Evolutionary conservation across 2,888 invertebrate genomes (phyloP).

Genomic region (Hirtodrosophila cameraria): DNA sequence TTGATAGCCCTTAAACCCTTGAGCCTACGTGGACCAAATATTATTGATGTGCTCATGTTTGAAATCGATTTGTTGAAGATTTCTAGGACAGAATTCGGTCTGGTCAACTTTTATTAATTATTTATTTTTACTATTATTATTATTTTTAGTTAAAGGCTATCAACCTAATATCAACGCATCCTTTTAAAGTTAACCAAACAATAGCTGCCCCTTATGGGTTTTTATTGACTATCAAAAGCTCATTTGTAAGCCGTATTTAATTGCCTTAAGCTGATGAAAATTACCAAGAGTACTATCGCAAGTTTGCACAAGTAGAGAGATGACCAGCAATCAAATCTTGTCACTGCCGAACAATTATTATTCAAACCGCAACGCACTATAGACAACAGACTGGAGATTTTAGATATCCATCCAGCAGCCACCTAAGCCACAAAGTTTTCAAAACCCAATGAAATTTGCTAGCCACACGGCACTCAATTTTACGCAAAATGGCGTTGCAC

Average conservation of each 20-base stretch:
- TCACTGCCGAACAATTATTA: slow-evolving; percentile 45
- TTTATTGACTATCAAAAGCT: slow-evolving; percentile 10
- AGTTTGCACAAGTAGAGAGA: slow-evolving; percentile 38
- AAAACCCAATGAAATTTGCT: slow-evolving; percentile 73
- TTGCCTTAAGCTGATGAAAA: slow-evolving; percentile 25
- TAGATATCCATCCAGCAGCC: slow-evolving; percentile 18
- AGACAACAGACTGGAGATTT: slow-evolving; percentile 22
- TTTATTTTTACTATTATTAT: no score
- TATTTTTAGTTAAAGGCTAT: no score
- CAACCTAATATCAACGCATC: neutral
- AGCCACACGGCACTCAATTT: slow-evolving; percentile 75
- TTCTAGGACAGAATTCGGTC: no score
- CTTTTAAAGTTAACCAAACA: neutral
- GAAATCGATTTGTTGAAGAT: no score
- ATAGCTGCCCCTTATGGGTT: slow-evolving; percentile 1
- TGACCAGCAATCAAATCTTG: slow-evolving; percentile 45
- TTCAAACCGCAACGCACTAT: slow-evolving; percentile 47
- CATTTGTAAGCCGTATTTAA: slow-evolving; percentile 35
- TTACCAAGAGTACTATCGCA: slow-evolving; percentile 23
- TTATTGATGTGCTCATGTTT: no score
- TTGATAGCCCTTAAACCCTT: slow-evolving; percentile 54
- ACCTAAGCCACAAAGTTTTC: slow-evolving; percentile 71
- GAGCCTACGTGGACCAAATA: neutral
- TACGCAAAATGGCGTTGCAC: slow-evolving; percentile 43
- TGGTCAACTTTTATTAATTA: no score